These are phyloP conservation scores for Eucera pruinosa DNA, from an alignment of 2,888 invertebrate genomes.

Conservation along the genomic window DNA sequence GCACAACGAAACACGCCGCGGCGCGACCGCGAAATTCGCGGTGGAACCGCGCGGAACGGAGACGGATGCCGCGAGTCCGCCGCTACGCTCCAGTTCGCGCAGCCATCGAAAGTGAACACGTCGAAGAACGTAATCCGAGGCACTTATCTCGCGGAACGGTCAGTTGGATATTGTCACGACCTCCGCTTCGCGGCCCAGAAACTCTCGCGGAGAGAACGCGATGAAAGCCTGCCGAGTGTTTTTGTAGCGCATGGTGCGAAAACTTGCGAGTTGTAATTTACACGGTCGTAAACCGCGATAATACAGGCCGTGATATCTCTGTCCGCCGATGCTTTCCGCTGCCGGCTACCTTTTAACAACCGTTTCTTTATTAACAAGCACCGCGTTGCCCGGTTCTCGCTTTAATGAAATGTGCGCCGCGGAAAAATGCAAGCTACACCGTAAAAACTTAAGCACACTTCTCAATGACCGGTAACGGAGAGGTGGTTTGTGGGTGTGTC, in stretches of 20 bases:
- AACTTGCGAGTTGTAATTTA: slow-evolving; percentile 30
- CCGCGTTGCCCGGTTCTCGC: background rate
- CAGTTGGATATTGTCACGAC: slow-evolving; percentile 51
- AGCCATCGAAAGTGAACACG: slow-evolving; percentile 71
- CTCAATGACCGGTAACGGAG: too few relatives aligned
- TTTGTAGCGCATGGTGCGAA: slow-evolving; percentile 6
- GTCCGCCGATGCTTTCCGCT: background rate
- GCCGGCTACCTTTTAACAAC: slow-evolving; percentile 5
- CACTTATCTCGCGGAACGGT: slow-evolving; percentile 55
- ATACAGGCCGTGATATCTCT: slow-evolving; percentile 22
- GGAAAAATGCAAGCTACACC: background rate
- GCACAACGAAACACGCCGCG: too few relatives aligned
- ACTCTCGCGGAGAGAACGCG: slow-evolving; percentile 14
- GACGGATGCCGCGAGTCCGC: slow-evolving; percentile 57
- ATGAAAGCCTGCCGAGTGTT: slow-evolving; percentile 4
- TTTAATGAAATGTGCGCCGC: slow-evolving; percentile 25
- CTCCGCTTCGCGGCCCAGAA: slow-evolving; percentile 24
- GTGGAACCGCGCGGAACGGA: slow-evolving; percentile 30
- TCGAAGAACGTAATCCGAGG: slow-evolving; percentile 60
- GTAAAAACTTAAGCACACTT: background rate
- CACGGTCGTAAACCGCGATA: slow-evolving; percentile 37
- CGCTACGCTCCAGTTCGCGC: slow-evolving; percentile 66
- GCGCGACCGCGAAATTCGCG: background rate
- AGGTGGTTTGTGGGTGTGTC: too few relatives aligned
- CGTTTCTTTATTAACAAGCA: slow-evolving; percentile 27